These are phyloP conservation scores for Antechinus stuartii DNA, from an alignment of 2,113 vertebrate genomes.

Conservation along the genomic window DNA sequence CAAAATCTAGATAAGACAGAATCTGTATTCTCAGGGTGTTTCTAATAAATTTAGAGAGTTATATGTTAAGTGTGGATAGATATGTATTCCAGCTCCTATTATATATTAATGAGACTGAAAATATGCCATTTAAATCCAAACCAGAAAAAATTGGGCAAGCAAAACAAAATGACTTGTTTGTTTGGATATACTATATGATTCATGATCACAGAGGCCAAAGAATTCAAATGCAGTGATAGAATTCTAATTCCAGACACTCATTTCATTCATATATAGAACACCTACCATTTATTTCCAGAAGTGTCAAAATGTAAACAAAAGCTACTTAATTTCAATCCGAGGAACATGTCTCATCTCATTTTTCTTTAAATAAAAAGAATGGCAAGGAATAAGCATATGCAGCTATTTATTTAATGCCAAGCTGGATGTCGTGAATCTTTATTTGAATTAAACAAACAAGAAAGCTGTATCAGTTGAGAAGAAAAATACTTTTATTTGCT, in stretches of 20 bases:
- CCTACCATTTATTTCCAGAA: conserved; percentile 17
- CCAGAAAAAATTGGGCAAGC: conserved; percentile 14
- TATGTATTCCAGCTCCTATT: not conserved
- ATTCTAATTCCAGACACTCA: conserved; percentile 15
- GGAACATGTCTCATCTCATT: conserved; percentile 15
- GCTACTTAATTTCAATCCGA: conserved; percentile 37
- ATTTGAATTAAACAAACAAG: not conserved
- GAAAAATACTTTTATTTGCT: not conserved
- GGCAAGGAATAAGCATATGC: conserved; percentile 11
- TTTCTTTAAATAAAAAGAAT: not conserved
- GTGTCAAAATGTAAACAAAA: not conserved
- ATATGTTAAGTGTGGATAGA: not conserved
- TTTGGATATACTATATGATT: not conserved
- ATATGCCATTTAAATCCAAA: conserved; percentile 20
- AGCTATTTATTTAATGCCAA: conserved; percentile 22
- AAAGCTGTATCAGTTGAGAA: not conserved
- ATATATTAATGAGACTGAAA: not conserved
- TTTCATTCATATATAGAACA: conserved; percentile 8
- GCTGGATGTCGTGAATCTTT: not conserved
- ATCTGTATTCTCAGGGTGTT: not conserved
- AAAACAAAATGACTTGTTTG: not conserved
- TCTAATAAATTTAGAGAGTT: not conserved
- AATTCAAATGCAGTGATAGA: conserved; percentile 18
- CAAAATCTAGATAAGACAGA: not conserved
- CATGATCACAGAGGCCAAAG: conserved; percentile 10